A percentile compares a stretch with the other conserved stretches of the same genome.
phyloP scores from a whole-genome alignment of 2,113 vertebrate genomes.

The Melanerpes aurifrons region DNA sequence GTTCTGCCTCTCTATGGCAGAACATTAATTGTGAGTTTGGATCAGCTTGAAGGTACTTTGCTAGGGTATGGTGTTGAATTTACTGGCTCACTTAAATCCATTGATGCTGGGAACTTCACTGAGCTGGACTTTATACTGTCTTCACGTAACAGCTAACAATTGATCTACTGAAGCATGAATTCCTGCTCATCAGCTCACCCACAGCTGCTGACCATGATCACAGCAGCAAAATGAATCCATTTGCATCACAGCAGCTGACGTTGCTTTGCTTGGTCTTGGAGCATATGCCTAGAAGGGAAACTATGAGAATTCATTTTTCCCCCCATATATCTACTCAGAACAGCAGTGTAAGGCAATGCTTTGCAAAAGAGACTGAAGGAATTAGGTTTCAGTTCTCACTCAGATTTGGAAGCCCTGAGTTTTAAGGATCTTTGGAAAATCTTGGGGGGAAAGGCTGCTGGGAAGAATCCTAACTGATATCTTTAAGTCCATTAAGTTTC shows the following conservation, averaged over 20 bases:
- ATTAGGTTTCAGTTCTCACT: not conserved
- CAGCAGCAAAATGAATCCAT: not conserved
- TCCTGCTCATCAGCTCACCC: not conserved
- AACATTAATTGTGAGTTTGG: not conserved
- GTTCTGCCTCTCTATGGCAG: not conserved
- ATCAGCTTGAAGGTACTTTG: not conserved
- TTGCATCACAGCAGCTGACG: not conserved
- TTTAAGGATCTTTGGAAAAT: not conserved
- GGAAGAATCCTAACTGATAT: not conserved
- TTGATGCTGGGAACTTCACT: not conserved
- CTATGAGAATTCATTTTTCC: not conserved
- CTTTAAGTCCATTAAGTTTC: not conserved
- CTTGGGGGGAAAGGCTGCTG: not conserved
- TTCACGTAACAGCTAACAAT: not conserved
- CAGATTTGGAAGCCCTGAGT: not conserved
- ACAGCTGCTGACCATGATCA: not conserved
- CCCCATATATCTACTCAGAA: not conserved
- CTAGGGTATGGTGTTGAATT: not conserved
- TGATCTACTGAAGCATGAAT: not conserved
- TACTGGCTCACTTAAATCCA: not conserved
- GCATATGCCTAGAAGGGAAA: not conserved
- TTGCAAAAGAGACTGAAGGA: not conserved
- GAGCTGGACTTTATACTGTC: not conserved
- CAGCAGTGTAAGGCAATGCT: not conserved
- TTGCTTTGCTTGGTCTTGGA: rapidly evolving